Evolutionary conservation across 2,797 vertebrate species (phyloP), one percentile per base, ranked within the genome.

Genomic region (Urosaurus nigricauda): DNA sequence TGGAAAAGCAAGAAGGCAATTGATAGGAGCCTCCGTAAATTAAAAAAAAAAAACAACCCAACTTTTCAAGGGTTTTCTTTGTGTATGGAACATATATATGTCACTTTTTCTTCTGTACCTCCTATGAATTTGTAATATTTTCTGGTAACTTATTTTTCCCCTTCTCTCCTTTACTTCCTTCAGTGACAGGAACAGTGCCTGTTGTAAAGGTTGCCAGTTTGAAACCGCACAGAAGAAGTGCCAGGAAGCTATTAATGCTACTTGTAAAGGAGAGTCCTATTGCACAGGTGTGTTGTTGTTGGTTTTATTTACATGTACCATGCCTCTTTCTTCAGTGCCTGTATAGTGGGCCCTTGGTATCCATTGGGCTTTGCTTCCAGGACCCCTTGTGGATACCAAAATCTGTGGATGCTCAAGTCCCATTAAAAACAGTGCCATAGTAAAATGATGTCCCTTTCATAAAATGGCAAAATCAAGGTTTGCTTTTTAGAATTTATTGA

Each of bases 111-210:
- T 84, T 53, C 37, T 43, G 5, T 7, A 73, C 1, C 19, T 86
- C 60, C 9, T 32, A 12, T 60, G n/a, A 9, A 24, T 89, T 90
- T 93, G 65, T 89, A 53, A 77, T 74, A 56, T 0, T 2, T 56
- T 9, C 3, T 21, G 9, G 40, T 58, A 51, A 26, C 2, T 87
- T 87, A 77, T 37, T 83, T 86, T 78, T 40, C 60, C 21, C 65
- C 4, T 83, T 90, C 63, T 53, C 51, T 93, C 73, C 29, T 24
- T 60, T 90, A 51, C 32, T 26, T 92, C 37, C 90, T 94, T 2
- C 95, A 99, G 99, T 91, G 99, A 99, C 92, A 97, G 98, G 94
- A 99, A 99, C 97, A 99, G 98, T 88, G 98, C 98, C 0, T 99
- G 99, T 96, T 99, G 99, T 92, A 97, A 94, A 92, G 94, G 95